Base-by-base conservation (phyloP, 2,113 vertebrate genomes). In the Mobula hypostoma region DNA sequence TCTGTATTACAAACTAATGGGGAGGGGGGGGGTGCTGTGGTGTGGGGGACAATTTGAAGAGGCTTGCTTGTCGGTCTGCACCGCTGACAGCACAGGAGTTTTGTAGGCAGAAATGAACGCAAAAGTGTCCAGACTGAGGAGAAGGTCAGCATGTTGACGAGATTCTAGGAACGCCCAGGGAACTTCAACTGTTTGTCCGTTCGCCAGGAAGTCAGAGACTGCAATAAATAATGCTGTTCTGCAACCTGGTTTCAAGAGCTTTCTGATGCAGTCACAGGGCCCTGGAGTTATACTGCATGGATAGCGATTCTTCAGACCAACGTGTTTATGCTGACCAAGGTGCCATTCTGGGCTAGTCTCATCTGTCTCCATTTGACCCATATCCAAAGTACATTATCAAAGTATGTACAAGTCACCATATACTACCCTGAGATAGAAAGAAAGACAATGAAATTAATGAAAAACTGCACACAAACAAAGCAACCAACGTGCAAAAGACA, bases 191-290 rank as follows among this genome's bases (percentile, higher is more conserved):
- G 97, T 96, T 74, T 56, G 32, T 27, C 40, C 61, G 7, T 24
- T 48, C 97, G 95, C 96, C 97, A 97, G 96, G 96, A 95, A 95
- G 96, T 95, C 96, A 96, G 96, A 97, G 97, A 97, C 97, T 97
- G 97, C 97, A 97, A 97, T 98, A 97, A 97, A 97, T 97, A 96
- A 97, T 97, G 97, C 96, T 95, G 96, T 95, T 96, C 96, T 96
- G 97, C 94, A 95, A 96, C 96, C 96, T 96, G 96, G 96, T 48
- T 92, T 68, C 63, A 66, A 92, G 12, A 36, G 40, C 66, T 48
- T 61, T 58, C 58, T 9, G 58, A 88, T 66, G 58, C 85, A 90
- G 85, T 40, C 48, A 17, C 9, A 24, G 40, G 3, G 48, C 3
- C 48, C 48, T 48, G 48, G 48, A 7, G 8, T 82, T 17, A 70